Evolutionary conservation across 2,888 invertebrate genomes (phyloP).

Genomic region (Noctua janthina): DNA sequence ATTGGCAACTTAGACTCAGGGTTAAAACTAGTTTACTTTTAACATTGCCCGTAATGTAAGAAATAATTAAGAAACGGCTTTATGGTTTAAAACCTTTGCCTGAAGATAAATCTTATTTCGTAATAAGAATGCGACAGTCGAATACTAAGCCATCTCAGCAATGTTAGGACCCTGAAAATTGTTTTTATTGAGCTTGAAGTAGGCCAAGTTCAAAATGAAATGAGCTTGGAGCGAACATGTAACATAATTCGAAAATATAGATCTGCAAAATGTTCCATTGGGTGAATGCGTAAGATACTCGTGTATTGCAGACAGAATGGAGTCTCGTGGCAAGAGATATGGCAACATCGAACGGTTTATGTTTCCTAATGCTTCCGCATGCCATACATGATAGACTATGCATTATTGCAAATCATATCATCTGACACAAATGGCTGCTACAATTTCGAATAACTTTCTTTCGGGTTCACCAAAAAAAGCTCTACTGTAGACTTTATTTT

Average conservation of each 20-base stretch:
- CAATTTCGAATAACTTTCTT: neutral
- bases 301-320: conserved; percentile 4
- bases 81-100: neutral
- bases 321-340: conserved; percentile 49
- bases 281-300: conserved; percentile 3
- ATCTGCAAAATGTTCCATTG: conserved; percentile 19
- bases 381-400: neutral
- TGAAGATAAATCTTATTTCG: neutral
- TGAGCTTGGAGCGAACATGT: neutral
- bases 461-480: neutral
- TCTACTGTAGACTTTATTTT: neutral
- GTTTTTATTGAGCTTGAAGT: neutral
- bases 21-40: neutral
- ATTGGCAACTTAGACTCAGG: too few relatives aligned
- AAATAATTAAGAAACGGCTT: neutral
- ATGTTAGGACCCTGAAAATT: neutral
- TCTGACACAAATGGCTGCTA: neutral
- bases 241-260: conserved; percentile 12
- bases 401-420: conserved; percentile 7
- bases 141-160: neutral
- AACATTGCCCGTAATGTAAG: neutral
- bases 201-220: conserved; percentile 24
- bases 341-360: conserved; percentile 19
- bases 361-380: conserved; percentile 11
- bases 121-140: neutral